These are phyloP conservation scores for Diaperis boleti DNA, from an alignment of 2,888 invertebrate species.

Conservation along the genomic window DNA sequence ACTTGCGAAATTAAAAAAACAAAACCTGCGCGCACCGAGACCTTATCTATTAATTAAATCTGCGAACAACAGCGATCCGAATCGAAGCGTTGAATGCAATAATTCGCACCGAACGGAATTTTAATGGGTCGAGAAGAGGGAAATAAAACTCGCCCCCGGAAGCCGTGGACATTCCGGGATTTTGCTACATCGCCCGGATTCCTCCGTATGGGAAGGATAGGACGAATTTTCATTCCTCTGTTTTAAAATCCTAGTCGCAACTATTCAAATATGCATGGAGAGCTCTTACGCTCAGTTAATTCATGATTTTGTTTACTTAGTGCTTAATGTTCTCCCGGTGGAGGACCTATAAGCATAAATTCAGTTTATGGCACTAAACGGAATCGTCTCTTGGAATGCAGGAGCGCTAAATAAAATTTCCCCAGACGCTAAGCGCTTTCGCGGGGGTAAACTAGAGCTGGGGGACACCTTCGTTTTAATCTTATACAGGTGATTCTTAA, in stretches of 20 bases:
- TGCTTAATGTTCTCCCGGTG: slow-evolving; percentile 34
- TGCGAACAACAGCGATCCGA: slow-evolving; percentile 30
- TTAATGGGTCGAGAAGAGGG: slow-evolving; percentile 18
- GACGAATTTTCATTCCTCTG: slow-evolving; percentile 1
- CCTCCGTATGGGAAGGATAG: too few relatives aligned
- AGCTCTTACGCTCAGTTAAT: slow-evolving; percentile 31
- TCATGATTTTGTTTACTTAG: slow-evolving; percentile 34
- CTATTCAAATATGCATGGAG: slow-evolving; percentile 19
- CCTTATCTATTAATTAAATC: slow-evolving; percentile 40
- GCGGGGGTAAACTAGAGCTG: too few relatives aligned
- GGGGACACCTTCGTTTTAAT: too few relatives aligned
- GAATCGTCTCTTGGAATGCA: slow-evolving; percentile 32
- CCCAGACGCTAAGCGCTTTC: slow-evolving; percentile 24
- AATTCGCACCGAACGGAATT: slow-evolving; percentile 19
- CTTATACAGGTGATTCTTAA: too few relatives aligned
- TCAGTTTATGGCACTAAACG: slow-evolving; percentile 36
- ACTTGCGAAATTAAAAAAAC: slow-evolving; percentile 27
- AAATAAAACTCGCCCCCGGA: slow-evolving; percentile 9
- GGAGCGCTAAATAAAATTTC: slow-evolving; percentile 34
- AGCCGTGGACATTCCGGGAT: not conserved
- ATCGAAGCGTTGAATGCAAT: slow-evolving; percentile 27
- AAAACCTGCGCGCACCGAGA: slow-evolving; percentile 31
- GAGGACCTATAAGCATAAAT: slow-evolving; percentile 33
- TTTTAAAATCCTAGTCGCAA: slow-evolving; percentile 16
- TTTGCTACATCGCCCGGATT: not conserved